Evolutionary conservation across 2,888 invertebrate species (phyloP), one percentile per base, ranked within the genome.

Genomic region (Aphidius colemani): DNA sequence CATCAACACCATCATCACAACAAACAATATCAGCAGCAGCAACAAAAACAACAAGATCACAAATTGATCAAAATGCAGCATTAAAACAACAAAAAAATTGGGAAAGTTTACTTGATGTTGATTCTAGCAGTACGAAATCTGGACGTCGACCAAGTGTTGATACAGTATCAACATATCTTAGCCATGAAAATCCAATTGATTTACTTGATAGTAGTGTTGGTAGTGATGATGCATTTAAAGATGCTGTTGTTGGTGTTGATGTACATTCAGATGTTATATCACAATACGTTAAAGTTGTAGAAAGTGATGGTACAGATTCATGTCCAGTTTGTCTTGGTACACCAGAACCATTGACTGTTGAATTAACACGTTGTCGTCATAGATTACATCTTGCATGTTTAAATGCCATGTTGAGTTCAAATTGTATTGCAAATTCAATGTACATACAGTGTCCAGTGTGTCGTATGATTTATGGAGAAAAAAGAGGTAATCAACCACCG

Each of bases 391-490:
- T 91, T 73, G 89, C 90, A 73, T 95, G 95, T 78, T 85, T 95
- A 50, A 89, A 90, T 76, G 89, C 89, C 53, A 88, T 92, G 85
- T 87, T 93, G 62, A 89, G 88, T 56, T 87, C 88, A 39, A 88
- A 88, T 70, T 86, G 86, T 74, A 4, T 30, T 30, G 30, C 30
- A 5, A 80, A 79, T 69, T 80, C 79, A 6, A 80, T 92, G 72
- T 92, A 91, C 80, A 88, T 95, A 73, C 93, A 93, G 81, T 96
- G 96, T 80, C 92, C 92, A 4, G 90, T 92, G 39, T 95, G 95
- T 82, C 93, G 94, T 68, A 89, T 89, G 73, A 89, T 91, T 72
- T 94, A 94, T 81, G 94, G 94, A 1, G 90, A 92, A 83, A 88
- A 88, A 78, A 71, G 87, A 83, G 92, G 92, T 49, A 93, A 90